Base-by-base conservation (phyloP, 2,888 invertebrate genomes). In the Polymixis flavicincta region DNA sequence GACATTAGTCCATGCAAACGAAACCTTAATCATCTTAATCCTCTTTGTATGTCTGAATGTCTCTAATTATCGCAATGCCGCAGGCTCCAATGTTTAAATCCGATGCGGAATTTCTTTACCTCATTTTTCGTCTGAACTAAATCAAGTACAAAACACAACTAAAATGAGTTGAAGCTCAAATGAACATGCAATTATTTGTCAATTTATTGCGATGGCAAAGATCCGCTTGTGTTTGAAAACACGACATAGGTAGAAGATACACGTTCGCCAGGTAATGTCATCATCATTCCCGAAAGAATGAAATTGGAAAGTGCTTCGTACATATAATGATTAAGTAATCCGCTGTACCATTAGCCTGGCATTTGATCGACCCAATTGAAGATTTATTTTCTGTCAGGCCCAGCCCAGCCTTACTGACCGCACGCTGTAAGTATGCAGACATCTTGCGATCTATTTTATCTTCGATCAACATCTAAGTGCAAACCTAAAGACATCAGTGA, bases 351-450 rank as follows among this genome's bases (percentile, higher is more conserved):
- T 91, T 91, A 90, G 92, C 90, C 89, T 94, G 95, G 94, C 95
- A 95, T 96, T 96, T 95, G 94, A 95, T 94, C 92, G 96, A 95
- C 96, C 96, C 91, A 96, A 96, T 95, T 96, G 95, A 92, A 93
- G 93, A 95, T 95, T 94, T 96, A 96, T 96, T 96, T 96, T 95
- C 95, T 94, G 93, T 94, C 92, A 88, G 89, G 88, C 91, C 88
- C 89, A 90, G 89, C 91, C 88, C 89, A 91, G 91, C 90, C 91
- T 91, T 90, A 89, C 92, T 94, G 95, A 94, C 93, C 94, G 94
- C 91, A 85, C 83, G 77, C 85, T 88, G 90, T 91, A 90, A 90
- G 90, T 89, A 92, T 92, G 93, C 94, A 94, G 94, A 93, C 94
- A 92, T 93, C 93, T 92, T 92, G 93, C 93, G 94, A 95, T 95